phyloP scores from a whole-genome alignment of 2,888 invertebrate genomes.

The Xanthia icteritia region DNA sequence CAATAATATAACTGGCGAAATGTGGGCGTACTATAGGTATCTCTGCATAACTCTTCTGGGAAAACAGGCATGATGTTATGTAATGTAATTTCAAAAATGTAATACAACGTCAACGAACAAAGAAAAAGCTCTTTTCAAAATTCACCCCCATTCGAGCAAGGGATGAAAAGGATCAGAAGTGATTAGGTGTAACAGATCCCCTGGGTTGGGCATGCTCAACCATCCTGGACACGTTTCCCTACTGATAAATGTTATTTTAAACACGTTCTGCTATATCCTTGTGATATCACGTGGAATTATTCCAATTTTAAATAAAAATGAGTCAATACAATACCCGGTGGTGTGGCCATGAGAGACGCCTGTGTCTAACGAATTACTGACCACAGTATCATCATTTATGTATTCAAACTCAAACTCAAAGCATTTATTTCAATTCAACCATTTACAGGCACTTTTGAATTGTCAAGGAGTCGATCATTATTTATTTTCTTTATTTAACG shows the following conservation, averaged over 20 bases:
- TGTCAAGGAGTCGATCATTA: too few relatives aligned
- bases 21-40: too few relatives aligned
- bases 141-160: slow-evolving; percentile 28
- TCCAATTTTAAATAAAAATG: not conserved
- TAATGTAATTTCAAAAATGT: not conserved
- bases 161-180: slow-evolving; percentile 51
- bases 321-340: not conserved
- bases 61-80: not conserved
- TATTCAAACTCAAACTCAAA: too few relatives aligned
- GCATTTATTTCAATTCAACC: too few relatives aligned
- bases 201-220: slow-evolving; percentile 22
- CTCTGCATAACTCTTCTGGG: not conserved
- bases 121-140: slow-evolving; percentile 31
- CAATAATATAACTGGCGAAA: too few relatives aligned
- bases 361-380: not conserved
- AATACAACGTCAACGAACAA: not conserved
- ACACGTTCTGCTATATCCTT: slow-evolving; percentile 36
- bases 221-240: slow-evolving; percentile 40
- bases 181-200: slow-evolving; percentile 51
- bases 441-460: too few relatives aligned
- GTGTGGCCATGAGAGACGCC: not conserved
- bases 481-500: not conserved
- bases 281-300: not conserved
- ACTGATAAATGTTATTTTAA: slow-evolving; percentile 58
- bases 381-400: not conserved